A percentile compares a stretch with the other conserved stretches of the same genome.
Evolutionary conservation across 2,888 invertebrate genomes (phyloP).

Genomic region (Oscheius sp.): DNA sequence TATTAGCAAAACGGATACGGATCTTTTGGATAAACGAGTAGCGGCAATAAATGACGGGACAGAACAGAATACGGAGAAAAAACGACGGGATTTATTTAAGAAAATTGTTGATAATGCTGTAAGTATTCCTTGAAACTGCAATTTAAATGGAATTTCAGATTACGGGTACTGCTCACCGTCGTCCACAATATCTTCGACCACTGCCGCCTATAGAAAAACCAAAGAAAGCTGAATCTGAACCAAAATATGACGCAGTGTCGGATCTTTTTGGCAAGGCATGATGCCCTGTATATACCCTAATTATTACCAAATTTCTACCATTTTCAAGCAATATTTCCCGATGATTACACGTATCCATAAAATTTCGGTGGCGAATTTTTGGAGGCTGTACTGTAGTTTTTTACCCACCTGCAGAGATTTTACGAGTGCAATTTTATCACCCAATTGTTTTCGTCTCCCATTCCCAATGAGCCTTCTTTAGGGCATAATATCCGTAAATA

Average conservation of each 20-base stretch:
- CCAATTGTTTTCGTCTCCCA: no score
- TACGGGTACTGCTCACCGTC: slow-evolving; percentile 25
- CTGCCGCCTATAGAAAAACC: slow-evolving; percentile 34
- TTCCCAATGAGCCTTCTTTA: neutral
- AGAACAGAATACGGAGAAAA: slow-evolving; percentile 48
- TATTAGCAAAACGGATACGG: neutral
- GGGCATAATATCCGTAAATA: no score
- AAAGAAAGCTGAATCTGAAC: neutral
- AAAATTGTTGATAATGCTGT: slow-evolving; percentile 44
- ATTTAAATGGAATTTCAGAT: slow-evolving; percentile 13
- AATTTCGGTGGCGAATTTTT: no score
- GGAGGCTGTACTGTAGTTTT: no score
- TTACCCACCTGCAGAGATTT: no score
- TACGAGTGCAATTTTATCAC: no score
- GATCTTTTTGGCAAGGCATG: slow-evolving; percentile 2
- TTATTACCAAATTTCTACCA: no score
- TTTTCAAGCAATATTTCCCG: no score
- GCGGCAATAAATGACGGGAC: slow-evolving; percentile 21
- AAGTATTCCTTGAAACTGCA: neutral
- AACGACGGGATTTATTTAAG: slow-evolving; percentile 53
- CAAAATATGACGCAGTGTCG: slow-evolving; percentile 8
- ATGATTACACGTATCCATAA: no score
- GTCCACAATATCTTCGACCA: slow-evolving; percentile 33
- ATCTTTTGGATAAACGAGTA: slow-evolving; percentile 25
- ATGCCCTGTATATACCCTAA: no score